A percentile compares a stretch with the other conserved stretches of the same genome.
phyloP scores from a whole-genome alignment of 1,140 invertebrate species.

The Aphaenogaster floridana region DNA sequence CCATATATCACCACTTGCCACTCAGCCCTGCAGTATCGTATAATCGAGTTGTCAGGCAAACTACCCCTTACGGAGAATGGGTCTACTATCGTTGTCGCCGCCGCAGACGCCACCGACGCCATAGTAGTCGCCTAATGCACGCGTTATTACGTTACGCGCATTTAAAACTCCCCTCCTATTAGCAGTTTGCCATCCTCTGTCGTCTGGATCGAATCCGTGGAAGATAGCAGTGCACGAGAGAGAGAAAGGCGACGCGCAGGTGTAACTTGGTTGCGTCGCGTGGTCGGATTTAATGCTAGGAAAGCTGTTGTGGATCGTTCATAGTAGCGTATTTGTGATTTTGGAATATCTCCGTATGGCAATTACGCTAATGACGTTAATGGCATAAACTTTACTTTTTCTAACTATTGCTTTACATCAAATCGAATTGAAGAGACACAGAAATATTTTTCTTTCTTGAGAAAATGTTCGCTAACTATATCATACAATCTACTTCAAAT shows the following conservation, averaged over 20 bases:
- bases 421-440: not conserved
- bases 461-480: not conserved
- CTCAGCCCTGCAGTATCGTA: slow-evolving; percentile 78
- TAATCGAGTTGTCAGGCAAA: slow-evolving; percentile 83
- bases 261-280: slow-evolving; percentile 69
- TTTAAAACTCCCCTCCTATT: slow-evolving; percentile 79
- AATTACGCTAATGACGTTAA: not conserved
- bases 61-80: slow-evolving; percentile 80
- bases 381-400: not conserved
- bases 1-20: slow-evolving; percentile 81
- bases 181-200: slow-evolving; percentile 76
- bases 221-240: slow-evolving; percentile 27
- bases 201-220: slow-evolving; percentile 71
- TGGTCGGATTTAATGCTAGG: slow-evolving; percentile 69
- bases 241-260: slow-evolving; percentile 9
- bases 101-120: slow-evolving; percentile 77
- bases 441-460: not conserved
- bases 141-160: slow-evolving; percentile 79
- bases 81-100: slow-evolving; percentile 77
- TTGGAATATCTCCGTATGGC: not conserved
- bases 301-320: slow-evolving; percentile 29
- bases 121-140: slow-evolving; percentile 79
- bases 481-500: not conserved
- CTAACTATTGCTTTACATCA: not conserved
- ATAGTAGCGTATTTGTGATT: not conserved